Conservation (phyloP, 1,140 invertebrate genomes). For the Pogonus chalceus region DNA sequence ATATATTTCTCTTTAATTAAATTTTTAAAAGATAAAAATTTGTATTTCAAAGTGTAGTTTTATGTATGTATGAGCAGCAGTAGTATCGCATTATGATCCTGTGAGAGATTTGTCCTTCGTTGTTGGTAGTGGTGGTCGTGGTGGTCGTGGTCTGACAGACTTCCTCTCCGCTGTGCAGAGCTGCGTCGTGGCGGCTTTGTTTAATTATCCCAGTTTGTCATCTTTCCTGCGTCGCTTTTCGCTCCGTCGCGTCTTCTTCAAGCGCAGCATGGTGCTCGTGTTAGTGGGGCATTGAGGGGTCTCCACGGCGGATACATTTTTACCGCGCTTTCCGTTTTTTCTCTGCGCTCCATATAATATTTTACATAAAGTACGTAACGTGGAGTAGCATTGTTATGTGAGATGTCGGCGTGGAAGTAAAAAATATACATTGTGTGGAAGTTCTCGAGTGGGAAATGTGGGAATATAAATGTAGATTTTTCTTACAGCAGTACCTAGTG, state of each 20-base stretch:
- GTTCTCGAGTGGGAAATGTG: constrained; percentile 4
- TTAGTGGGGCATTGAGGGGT: not conserved
- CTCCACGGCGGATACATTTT: not conserved
- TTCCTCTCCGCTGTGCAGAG: no score
- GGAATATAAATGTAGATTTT: constrained; percentile 7
- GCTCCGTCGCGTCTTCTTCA: not conserved
- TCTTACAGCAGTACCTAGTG: not conserved
- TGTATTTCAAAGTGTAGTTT: no score
- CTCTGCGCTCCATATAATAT: not conserved
- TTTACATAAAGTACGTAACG: constrained; percentile 4
- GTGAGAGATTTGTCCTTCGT: no score
- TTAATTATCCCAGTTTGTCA: constrained; percentile 6
- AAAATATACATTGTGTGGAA: constrained; percentile 5
- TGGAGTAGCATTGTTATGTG: constrained; percentile 1
- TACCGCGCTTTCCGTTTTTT: constrained; percentile 1
- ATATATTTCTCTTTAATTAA: no score
- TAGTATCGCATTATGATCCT: no score
- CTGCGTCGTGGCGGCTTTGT: not conserved
- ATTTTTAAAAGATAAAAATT: no score
- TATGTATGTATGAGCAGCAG: no score
- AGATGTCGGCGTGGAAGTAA: not conserved
- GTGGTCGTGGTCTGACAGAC: not conserved
- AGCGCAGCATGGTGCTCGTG: not conserved
- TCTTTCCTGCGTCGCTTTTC: not conserved
- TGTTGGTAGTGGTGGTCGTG: not conserved